Conservation (phyloP, 2,888 invertebrate genomes). For the Lithophane leautieri region DNA sequence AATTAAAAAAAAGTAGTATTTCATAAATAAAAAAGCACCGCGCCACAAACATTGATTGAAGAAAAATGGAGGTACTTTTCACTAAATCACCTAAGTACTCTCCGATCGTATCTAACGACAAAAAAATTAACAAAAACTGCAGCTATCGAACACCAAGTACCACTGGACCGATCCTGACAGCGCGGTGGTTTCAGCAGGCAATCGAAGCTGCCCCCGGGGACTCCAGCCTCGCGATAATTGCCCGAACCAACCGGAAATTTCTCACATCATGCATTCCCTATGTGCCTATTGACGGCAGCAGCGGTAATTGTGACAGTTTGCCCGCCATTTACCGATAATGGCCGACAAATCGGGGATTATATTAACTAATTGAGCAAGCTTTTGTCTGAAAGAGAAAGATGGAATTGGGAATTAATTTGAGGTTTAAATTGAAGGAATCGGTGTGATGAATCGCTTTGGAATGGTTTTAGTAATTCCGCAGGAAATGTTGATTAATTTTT, state of each 20-base stretch:
- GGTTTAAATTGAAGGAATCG: constrained; percentile 16
- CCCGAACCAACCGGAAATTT: constrained; percentile 56
- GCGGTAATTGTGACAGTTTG: constrained; percentile 65
- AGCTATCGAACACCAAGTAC: constrained; percentile 23
- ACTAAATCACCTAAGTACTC: no score
- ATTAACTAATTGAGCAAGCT: constrained; percentile 58
- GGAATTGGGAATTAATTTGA: constrained; percentile 32
- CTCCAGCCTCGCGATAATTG: constrained; percentile 58
- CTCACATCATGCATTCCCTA: constrained; percentile 64
- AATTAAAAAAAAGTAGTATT: neutral
- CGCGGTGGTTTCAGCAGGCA: constrained; percentile 54
- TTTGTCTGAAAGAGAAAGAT: constrained; percentile 48
- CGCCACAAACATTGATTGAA: neutral
- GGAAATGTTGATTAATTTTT: neutral
- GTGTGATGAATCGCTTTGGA: constrained; percentile 17
- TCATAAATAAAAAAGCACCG: neutral
- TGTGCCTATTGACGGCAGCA: constrained; percentile 62
- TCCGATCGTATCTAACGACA: neutral
- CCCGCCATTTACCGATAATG: constrained; percentile 59
- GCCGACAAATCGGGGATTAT: constrained; percentile 54
- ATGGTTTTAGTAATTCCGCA: neutral
- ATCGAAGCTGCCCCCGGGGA: constrained; percentile 56
- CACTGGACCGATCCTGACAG: constrained; percentile 39
- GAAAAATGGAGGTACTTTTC: neutral
- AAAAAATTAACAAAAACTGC: constrained; percentile 10